These are phyloP conservation scores for Cyprinodon tularosa DNA, from an alignment of 2,113 vertebrate genomes.

Conservation along the genomic window DNA sequence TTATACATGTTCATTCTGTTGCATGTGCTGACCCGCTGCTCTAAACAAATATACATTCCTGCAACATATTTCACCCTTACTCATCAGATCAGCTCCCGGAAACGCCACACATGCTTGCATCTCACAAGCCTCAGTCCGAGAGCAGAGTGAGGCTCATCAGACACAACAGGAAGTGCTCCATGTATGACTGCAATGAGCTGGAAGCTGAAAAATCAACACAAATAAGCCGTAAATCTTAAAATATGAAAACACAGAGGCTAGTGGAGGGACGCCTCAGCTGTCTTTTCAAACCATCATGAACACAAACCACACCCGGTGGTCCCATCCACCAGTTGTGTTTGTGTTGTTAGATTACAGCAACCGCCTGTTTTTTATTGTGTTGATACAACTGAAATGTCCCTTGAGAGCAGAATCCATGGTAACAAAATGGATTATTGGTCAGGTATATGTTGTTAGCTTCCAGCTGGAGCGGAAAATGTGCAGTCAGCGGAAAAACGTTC, in stretches of 20 bases:
- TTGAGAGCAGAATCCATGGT: conserved; percentile 32
- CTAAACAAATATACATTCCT: conserved; percentile 10
- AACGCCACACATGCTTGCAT: neutral
- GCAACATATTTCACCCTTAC: neutral
- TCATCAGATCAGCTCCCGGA: neutral
- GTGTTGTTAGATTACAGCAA: neutral
- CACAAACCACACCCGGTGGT: conserved; percentile 6
- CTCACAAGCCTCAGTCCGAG: neutral
- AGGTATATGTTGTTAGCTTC: conserved; percentile 35
- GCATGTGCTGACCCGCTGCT: conserved; percentile 23
- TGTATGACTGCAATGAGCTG: conserved; percentile 37
- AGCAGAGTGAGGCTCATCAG: conserved; percentile 23
- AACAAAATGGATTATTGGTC: conserved; percentile 44
- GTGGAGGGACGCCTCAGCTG: conserved; percentile 35
- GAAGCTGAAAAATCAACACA: conserved; percentile 25
- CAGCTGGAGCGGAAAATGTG: conserved; percentile 42
- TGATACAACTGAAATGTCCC: conserved; percentile 17
- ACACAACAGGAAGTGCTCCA: conserved; percentile 37
- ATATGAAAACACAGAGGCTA: conserved; percentile 45
- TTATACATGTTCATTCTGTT: conserved; percentile 1
- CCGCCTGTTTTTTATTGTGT: conserved; percentile 6
- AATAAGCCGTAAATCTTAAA: conserved; percentile 42
- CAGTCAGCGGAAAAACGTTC: conserved; percentile 58
- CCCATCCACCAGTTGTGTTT: neutral
- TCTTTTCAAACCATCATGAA: conserved; percentile 1